phyloP scores from a whole-genome alignment of 1,140 invertebrate genomes.

The Mesaphorura yosii region DNA sequence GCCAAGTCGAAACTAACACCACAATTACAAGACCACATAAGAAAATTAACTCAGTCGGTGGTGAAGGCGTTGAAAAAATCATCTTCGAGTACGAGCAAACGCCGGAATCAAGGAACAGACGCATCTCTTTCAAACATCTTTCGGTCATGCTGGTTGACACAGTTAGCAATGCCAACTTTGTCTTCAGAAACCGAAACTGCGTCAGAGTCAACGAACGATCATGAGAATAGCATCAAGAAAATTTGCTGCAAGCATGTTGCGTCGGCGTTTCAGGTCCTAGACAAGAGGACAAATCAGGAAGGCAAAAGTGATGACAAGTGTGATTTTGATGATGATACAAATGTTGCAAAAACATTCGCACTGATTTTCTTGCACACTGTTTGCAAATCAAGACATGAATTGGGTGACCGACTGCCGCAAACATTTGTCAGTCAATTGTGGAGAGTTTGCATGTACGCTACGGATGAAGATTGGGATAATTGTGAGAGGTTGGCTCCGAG shows the following conservation, averaged over 20 bases:
- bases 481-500: background rate
- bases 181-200: background rate
- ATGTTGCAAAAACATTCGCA: background rate
- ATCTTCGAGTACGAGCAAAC: no score
- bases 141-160: background rate
- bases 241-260: background rate
- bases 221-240: background rate
- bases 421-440: background rate
- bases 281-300: background rate
- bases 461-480: background rate
- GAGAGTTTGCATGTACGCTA: background rate
- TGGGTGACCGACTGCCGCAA: background rate
- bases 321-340: background rate
- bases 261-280: background rate
- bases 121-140: no score
- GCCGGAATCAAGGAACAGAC: no score
- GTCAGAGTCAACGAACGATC: background rate
- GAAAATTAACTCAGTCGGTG: conserved; percentile 7
- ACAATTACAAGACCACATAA: conserved; percentile 9
- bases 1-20: conserved; percentile 10
- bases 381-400: conserved; percentile 12
- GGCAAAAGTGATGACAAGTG: no score
- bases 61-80: conserved; percentile 1
- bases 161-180: background rate
- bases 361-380: conserved; percentile 13